Conservation (phyloP, 1,140 invertebrate species). For the Maconellicoccus hirsutus region DNA sequence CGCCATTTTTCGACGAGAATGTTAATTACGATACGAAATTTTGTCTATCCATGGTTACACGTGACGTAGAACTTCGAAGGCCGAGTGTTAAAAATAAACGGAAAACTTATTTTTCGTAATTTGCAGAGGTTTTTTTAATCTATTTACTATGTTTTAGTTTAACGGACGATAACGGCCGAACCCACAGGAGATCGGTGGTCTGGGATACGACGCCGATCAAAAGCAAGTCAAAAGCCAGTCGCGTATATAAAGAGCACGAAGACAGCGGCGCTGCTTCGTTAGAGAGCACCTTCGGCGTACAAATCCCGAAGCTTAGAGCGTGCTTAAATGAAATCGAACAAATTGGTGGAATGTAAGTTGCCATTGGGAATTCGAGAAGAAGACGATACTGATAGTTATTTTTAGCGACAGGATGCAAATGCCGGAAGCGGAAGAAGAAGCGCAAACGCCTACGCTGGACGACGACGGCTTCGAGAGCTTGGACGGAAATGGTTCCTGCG, state of each 20-base stretch:
- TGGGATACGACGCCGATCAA: slow-evolving; percentile 28
- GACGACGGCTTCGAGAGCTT: slow-evolving; percentile 78
- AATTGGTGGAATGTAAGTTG: slow-evolving; percentile 28
- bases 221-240: slow-evolving; percentile 20
- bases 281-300: background rate
- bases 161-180: background rate
- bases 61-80: too few relatives aligned
- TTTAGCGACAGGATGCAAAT: slow-evolving; percentile 27
- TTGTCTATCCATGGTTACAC: too few relatives aligned
- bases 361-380: too few relatives aligned
- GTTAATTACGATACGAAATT: too few relatives aligned
- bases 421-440: slow-evolving; percentile 11
- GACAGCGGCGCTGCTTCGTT: slow-evolving; percentile 19
- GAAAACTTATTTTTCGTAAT: too few relatives aligned
- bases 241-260: background rate
- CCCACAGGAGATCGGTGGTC: slow-evolving; percentile 18
- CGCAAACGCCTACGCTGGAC: slow-evolving; percentile 35
- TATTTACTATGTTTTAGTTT: background rate
- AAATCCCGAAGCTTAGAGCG: slow-evolving; percentile 18
- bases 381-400: too few relatives aligned
- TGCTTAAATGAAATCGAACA: slow-evolving; percentile 25
- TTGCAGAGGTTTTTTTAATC: too few relatives aligned
- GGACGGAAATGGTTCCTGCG: slow-evolving; percentile 68
- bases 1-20: too few relatives aligned
- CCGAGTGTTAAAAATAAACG: too few relatives aligned